Evolutionary conservation across 1,140 invertebrate species (phyloP), one percentile per base, ranked within the genome.

Genomic region (Delia radicum): DNA sequence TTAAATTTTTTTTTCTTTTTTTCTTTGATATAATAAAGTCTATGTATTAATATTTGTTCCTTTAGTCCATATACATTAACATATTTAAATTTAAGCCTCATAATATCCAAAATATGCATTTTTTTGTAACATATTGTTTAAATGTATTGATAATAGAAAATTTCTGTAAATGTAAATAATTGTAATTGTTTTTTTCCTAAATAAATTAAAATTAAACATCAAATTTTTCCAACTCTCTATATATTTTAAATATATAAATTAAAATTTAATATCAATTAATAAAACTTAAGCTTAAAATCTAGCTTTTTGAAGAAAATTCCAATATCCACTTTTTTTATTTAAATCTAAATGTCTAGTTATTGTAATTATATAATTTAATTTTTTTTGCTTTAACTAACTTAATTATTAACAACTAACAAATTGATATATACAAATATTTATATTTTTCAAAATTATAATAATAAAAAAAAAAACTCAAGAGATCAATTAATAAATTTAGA

Each of bases 401-500:
- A 48, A 48, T n/a, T 18, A 67, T 31, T 33, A 33, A 31, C 31
- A 33, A 33, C 63, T 29, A 69, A 69, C 18, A 69, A 69, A 33
- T 12, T 18, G 33, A 69, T 69, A 69, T 37, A 69, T 69, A 33
- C n/a, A 67, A 31, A 69, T 8, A 69, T 69, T 67, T 67, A 67
- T 67, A 67, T 29, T 67, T 67, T 33, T 69, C 65, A 69, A 33
- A 33, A 69, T 10, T 18, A 69, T 67, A 67, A 67, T 28, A 67
- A 67, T 29, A 67, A 31, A 69, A 3, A 55, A 69, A 69, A 33
- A 33, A 29, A 69, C 29, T 37, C 65, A 69, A 69, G n/a, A 69
- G 65, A 69, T 69, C 65, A 69, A 69, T 69, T 69, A 69, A 69
- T 69, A 69, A 31, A 69, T 69, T 69, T 69, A 69, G 65, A 33